Base-by-base conservation (phyloP, 2,797 vertebrate genomes). In the Kryptolebias ocellatus region DNA sequence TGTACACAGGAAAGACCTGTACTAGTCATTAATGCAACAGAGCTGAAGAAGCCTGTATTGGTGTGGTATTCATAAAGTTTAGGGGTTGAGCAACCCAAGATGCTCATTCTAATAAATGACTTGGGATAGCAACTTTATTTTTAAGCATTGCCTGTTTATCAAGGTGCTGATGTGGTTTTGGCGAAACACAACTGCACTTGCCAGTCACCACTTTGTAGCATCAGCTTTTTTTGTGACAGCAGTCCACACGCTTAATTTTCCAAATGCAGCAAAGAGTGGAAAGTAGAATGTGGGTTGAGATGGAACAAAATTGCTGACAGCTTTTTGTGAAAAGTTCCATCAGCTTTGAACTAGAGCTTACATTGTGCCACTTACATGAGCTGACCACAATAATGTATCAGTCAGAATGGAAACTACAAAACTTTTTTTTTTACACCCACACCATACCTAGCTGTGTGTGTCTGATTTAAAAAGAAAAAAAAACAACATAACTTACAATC, bases 261-360 rank as follows among this genome's bases (percentile, higher is more conserved):
- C 15, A 10, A 27, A 53, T 54, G 4, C 42, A 50, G 37, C n/a
- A 20, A 34, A 78, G 1, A 49, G 31, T 5, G 29, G 16, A 58
- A 77, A 61, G 20, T 15, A 45, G 1, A 66, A 49, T 64, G 64
- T 60, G 60, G 75, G 80, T 67, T 70, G 17, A 61, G 51, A 74
- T 17, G 31, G 47, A 65, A 60, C 29, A 67, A 65, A 79, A 80
- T 55, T 62, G 75, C 67, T 80, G 60, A 79, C 57, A 67, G 8
- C 1, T 49, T 65, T 6, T 27, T 34, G 39, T 51, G 9, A 77
- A 80, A 66, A 60, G 55, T 18, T 73, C 37, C 31, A 17, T 51
- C 49, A 11, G 9, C 46, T 28, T 76, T 60, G 60, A 62, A 73
- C 44, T 79, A 66, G n/a, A 39, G 34, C 59, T 67, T 74, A 28